phyloP scores from a whole-genome alignment of 2,888 invertebrate species.

The Labia minor region DNA sequence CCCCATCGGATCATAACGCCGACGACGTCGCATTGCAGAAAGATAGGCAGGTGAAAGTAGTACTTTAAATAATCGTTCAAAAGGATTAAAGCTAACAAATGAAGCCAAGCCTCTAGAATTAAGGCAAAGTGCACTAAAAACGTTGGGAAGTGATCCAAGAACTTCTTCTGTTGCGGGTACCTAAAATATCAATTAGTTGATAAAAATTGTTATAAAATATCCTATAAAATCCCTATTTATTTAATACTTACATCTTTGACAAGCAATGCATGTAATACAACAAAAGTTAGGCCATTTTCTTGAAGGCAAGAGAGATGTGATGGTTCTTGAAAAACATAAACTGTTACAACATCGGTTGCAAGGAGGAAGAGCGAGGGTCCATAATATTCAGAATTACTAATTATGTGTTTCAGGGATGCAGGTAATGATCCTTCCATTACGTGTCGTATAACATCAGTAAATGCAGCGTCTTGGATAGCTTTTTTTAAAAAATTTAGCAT shows the following conservation, averaged over 20 bases:
- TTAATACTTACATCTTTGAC: constrained; percentile 64
- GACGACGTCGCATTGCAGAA: constrained; percentile 70
- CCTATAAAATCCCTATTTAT: not conserved
- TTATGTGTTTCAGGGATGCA: constrained; percentile 65
- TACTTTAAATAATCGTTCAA: constrained; percentile 69
- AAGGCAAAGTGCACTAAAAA: constrained; percentile 75
- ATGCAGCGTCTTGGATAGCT: constrained; percentile 66
- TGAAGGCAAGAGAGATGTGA: constrained; percentile 73
- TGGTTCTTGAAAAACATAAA: constrained; percentile 74
- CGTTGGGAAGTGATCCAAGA: constrained; percentile 74
- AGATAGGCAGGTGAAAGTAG: constrained; percentile 71
- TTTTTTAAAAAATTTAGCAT: constrained; percentile 83
- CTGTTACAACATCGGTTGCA: constrained; percentile 76
- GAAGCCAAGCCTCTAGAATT: constrained; percentile 69
- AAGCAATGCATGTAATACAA: constrained; percentile 70
- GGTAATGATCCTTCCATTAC: constrained; percentile 80
- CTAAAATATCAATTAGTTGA: constrained; percentile 28
- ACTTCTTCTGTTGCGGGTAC: constrained; percentile 61
- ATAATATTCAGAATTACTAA: constrained; percentile 82
- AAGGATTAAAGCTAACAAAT: constrained; percentile 68
- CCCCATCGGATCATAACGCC: constrained; percentile 65
- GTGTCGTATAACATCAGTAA: constrained; percentile 69
- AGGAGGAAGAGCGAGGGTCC: constrained; percentile 73
- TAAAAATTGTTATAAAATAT: too few species aligned
- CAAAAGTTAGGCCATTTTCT: constrained; percentile 73